Percentiles rank a stretch among this genome's conserved stretches.
phyloP scores from a whole-genome alignment of 2,113 vertebrate species.

The Malurus cyaneus region DNA sequence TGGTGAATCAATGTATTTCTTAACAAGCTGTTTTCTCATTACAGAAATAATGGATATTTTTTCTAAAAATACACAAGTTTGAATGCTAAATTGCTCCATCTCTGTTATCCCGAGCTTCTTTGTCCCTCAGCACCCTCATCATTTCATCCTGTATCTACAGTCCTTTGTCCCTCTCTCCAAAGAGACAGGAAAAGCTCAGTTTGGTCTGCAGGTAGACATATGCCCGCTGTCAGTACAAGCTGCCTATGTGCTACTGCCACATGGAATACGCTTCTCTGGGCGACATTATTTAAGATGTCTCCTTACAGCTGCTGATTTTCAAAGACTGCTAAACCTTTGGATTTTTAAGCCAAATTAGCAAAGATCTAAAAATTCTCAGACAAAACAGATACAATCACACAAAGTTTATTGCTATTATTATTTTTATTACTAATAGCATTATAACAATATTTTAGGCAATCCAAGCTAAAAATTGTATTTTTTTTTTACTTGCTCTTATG shows the following conservation, averaged over 20 bases:
- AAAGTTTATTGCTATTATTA: not conserved
- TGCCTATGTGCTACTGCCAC: not conserved
- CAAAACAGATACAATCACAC: not conserved
- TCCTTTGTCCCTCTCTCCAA: not conserved
- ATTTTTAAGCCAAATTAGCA: not conserved
- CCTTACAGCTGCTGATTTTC: not conserved
- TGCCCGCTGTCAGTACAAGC: not conserved
- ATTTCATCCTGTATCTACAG: not conserved
- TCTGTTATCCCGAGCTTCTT: not conserved
- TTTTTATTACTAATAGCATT: not conserved
- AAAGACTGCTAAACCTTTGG: not conserved
- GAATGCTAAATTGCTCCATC: not conserved
- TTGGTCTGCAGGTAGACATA: not conserved
- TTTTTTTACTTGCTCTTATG: not conserved
- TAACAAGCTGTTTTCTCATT: not conserved
- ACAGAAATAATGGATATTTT: not conserved
- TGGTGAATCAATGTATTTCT: not conserved
- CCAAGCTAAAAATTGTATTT: not conserved
- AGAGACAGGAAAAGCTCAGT: not conserved
- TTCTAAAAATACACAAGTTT: not conserved
- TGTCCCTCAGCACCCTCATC: fast-evolving
- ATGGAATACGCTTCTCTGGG: not conserved
- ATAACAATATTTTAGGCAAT: not conserved
- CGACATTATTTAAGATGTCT: not conserved
- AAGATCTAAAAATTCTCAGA: not conserved